Evolutionary conservation across 2,888 invertebrate species (phyloP).

Genomic region (Drosophila kokeensis): DNA sequence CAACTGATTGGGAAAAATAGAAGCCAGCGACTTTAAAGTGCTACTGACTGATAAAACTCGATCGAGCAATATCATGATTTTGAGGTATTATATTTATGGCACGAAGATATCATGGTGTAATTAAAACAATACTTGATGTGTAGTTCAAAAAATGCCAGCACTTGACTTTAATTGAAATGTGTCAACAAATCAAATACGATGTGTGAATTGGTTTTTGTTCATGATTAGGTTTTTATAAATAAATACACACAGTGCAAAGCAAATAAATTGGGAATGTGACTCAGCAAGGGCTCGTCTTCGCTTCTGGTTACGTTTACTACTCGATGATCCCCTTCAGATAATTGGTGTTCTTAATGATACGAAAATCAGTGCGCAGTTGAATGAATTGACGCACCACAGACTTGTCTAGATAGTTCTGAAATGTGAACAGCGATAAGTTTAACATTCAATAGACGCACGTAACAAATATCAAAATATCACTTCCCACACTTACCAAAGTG

Average conservation of each 20-base stretch:
- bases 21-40: slow-evolving; percentile 6
- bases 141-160: slow-evolving; percentile 45
- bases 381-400: slow-evolving; percentile 96
- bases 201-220: slow-evolving; percentile 50
- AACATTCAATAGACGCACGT: not conserved
- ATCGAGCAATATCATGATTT: slow-evolving; percentile 20
- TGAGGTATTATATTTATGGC: slow-evolving; percentile 16
- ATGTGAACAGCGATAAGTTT: slow-evolving; percentile 83
- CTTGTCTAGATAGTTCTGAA: slow-evolving; percentile 94
- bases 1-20: slow-evolving; percentile 38
- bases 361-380: slow-evolving; percentile 96
- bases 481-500: slow-evolving; percentile 90
- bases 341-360: slow-evolving; percentile 90
- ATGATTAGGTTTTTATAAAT: slow-evolving; percentile 46
- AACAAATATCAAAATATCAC: not conserved
- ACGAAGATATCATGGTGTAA: slow-evolving; percentile 23
- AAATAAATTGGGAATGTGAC: slow-evolving; percentile 62
- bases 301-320: slow-evolving; percentile 45
- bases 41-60: slow-evolving; percentile 46
- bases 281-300: slow-evolving; percentile 35
- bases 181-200: slow-evolving; percentile 31
- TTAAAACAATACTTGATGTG: slow-evolving; percentile 19
- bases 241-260: slow-evolving; percentile 33
- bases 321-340: slow-evolving; percentile 87
- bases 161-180: slow-evolving; percentile 67